A percentile compares a stretch with the other conserved stretches of the same genome.
These are phyloP conservation scores for Narcine bancroftii DNA, from an alignment of 2,113 vertebrate species.

Conservation along the genomic window DNA sequence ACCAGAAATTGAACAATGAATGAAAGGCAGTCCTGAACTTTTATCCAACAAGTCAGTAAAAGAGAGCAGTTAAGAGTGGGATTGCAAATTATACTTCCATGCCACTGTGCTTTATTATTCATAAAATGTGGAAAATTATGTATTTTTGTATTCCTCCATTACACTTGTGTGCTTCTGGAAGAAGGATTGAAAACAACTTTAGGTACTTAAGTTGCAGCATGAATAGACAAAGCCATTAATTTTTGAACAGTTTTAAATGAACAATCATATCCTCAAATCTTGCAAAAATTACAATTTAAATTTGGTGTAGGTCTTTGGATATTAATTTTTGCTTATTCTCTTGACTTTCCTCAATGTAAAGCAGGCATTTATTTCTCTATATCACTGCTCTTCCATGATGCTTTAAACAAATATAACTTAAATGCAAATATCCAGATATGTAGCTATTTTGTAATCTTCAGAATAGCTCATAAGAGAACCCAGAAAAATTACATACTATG, in stretches of 20 bases:
- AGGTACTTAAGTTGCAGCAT: background rate
- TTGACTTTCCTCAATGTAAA: background rate
- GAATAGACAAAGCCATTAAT: background rate
- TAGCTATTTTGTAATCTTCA: slow-evolving; percentile 9
- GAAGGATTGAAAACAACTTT: background rate
- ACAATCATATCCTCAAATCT: background rate
- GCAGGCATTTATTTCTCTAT: background rate
- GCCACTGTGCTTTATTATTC: background rate
- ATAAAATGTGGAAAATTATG: background rate
- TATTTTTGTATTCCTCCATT: background rate
- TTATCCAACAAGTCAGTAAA: too few relatives aligned
- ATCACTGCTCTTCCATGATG: background rate
- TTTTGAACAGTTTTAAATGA: slow-evolving; percentile 9
- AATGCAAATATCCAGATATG: background rate
- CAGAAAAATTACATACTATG: slow-evolving; percentile 41
- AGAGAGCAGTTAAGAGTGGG: too few relatives aligned
- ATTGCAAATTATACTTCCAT: background rate
- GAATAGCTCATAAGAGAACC: slow-evolving; percentile 8
- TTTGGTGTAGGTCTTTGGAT: background rate
- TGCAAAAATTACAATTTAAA: background rate
- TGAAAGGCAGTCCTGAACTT: too few relatives aligned
- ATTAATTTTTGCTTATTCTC: background rate
- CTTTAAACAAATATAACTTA: background rate
- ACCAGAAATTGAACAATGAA: too few relatives aligned
- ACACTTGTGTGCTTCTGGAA: background rate